Conservation (phyloP, 2,113 vertebrate genomes). For the Sinocyclocheilus maitianheensis region DNA sequence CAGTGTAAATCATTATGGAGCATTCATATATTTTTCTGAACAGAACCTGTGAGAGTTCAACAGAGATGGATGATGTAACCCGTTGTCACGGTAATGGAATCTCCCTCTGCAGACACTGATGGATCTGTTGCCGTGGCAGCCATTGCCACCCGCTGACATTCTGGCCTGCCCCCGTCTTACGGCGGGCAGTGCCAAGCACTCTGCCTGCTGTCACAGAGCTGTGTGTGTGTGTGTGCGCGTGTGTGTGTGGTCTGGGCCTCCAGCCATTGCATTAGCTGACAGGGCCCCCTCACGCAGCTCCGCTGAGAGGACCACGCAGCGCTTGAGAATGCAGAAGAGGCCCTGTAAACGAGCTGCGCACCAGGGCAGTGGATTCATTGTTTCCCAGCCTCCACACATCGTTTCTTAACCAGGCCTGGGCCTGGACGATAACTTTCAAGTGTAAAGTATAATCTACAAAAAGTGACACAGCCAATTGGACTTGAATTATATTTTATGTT, state of each 20-base stretch:
- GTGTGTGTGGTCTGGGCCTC: slow-evolving; percentile 43
- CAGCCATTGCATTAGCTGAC: slow-evolving; percentile 29
- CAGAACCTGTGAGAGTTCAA: neutral
- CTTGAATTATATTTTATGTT: neutral
- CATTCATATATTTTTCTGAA: neutral
- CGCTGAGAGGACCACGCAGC: slow-evolving; percentile 16
- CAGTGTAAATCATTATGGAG: neutral
- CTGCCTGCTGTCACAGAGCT: slow-evolving; percentile 32
- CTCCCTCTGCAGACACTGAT: slow-evolving; percentile 45
- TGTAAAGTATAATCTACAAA: neutral
- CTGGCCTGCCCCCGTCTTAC: slow-evolving; percentile 35
- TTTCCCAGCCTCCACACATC: neutral
- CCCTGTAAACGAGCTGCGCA: slow-evolving; percentile 30
- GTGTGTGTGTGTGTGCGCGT: neutral
- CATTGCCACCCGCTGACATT: slow-evolving; percentile 52
- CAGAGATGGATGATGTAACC: slow-evolving; percentile 36
- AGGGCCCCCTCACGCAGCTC: slow-evolving; percentile 42
- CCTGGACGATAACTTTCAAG: neutral
- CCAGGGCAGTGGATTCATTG: slow-evolving; percentile 29
- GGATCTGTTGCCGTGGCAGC: slow-evolving; percentile 50
- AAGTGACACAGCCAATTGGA: neutral
- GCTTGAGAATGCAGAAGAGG: slow-evolving; percentile 31
- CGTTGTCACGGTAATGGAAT: slow-evolving; percentile 40
- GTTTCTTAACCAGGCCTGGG: neutral
- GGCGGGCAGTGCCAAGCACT: slow-evolving; percentile 38